Evolutionary conservation across 2,797 vertebrate species (phyloP), one percentile per base, ranked within the genome.

Genomic region (Heteromormyrus szaboi): DNA sequence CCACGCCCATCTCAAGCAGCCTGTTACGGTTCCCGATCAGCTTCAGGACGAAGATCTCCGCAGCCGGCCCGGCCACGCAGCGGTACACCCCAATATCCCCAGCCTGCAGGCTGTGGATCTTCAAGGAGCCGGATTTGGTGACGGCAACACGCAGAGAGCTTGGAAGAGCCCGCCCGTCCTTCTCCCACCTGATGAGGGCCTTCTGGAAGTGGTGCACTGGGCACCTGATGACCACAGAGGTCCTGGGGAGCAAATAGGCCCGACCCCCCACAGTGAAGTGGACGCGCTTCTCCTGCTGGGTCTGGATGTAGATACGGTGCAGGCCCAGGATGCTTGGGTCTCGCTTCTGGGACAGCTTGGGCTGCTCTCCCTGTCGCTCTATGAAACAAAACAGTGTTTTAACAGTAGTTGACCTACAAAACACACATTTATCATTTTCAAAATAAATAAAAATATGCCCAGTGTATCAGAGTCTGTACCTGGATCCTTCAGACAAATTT

Each of bases 221-320:
- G 88, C 98, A 99, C 89, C 96, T 97, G 90, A 99, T 96, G 0
- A 98, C 93, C 88, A 98, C 93, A 0, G 97, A 97, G 0, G 98
- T 98, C 92, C 97, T 96, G 22, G 97, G 97, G 29, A 98, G 95
- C 3, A 99, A 91, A 90, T 98, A 99, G 54, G 98, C 97, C 3
- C 97, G 94, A 89, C 97, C 96, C 0, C 98, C 98, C 0, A 98
- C n/a, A 0, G 96, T 97, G 90, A 99, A 96, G 92, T 97, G 96
- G 48, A 99, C 95, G 0, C 96, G 96, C 41, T 96, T 97, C 93
- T 97, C 97, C 76, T 94, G 96, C 48, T 94, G 94, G 0, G 96
- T 98, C 92, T 98, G 98, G 79, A 99, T 96, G 87, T 99, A 98
- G 90, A 98, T 96, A 33, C 95, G 91, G 65, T 94, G 96, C 6